Evolutionary conservation across 1,140 invertebrate genomes (phyloP).

Genomic region (Drosophila sp.): DNA sequence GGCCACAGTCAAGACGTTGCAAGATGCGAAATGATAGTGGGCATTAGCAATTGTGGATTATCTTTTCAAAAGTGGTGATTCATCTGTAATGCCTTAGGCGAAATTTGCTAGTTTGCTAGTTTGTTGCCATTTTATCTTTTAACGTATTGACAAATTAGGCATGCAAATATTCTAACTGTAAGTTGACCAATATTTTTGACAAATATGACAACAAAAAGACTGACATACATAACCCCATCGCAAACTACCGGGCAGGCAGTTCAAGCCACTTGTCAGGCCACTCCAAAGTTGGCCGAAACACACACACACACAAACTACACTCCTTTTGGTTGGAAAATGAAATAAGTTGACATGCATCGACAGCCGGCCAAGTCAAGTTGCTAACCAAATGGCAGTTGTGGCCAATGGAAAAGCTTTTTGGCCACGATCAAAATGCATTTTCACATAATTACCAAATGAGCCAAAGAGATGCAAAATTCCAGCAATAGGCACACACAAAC

Average conservation of each 20-base stretch:
- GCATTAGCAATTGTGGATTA: neutral
- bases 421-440: constrained; percentile 70
- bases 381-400: constrained; percentile 35
- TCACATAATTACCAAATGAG: constrained; percentile 81
- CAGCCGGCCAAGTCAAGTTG: constrained; percentile 37
- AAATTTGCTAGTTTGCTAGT: too few species aligned
- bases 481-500: constrained; percentile 17
- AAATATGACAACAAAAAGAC: constrained; percentile 6
- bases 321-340: constrained; percentile 60
- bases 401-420: constrained; percentile 66
- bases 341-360: constrained; percentile 76
- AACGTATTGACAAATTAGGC: constrained; percentile 24
- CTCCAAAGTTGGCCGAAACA: constrained; percentile 41
- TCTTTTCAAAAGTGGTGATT: neutral
- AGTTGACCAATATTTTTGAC: constrained; percentile 7
- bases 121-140: neutral
- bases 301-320: constrained; percentile 36
- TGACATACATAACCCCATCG: neutral
- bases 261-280: constrained; percentile 4
- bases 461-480: constrained; percentile 58
- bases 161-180: constrained; percentile 29
- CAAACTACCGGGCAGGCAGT: neutral
- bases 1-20: neutral
- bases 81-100: neutral
- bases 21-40: neutral